Base-by-base conservation (phyloP, 2,113 vertebrate genomes). In the Neomonachus schauinslandi region DNA sequence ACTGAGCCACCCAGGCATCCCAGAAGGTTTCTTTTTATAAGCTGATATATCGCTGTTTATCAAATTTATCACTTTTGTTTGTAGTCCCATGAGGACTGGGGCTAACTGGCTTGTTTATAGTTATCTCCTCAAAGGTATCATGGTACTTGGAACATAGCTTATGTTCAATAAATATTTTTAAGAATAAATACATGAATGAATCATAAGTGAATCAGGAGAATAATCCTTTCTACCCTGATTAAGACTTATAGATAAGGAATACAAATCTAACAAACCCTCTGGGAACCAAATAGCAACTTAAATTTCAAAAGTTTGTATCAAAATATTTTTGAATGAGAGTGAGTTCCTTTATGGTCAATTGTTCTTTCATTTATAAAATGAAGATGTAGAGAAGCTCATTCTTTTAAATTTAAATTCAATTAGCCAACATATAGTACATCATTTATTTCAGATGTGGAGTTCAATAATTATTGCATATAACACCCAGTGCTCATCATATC, bases 241-340 rank as follows among this genome's bases (percentile, higher is more conserved):
- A 84, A 53, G 33, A 57, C 49, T 83, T 65, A 5, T 18, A 83
- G 26, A 36, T 46, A 72, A 91, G 26, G 53, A 49, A 61, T 74
- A 80, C 28, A 61, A 80, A 80, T 65, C 55, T 81, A 93, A 81
- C 24, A 81, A 84, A 92, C 1, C 16, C 21, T 18, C 46, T 28
- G 19, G 18, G 85, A 76, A 42, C 28, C 49, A 88, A 67, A 74
- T 0, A 94, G 16, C 19, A 80, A 80, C 28, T 84, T 59, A 74
- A 46, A 88, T 91, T 94, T 86, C 46, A 76, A 89, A 74, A 86
- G 5, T 46, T 63, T 14, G 0, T 71, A 24, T 57, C 15, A 95
- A 89, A 93, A 67, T 89, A 16, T 63, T 89, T 81, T 95, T 95
- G 46, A 95, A n/a, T 36, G 46, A 89, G 31, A 39, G 8, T 77